Percentiles rank a stretch among this genome's conserved stretches.
Evolutionary conservation across 2,113 vertebrate species (phyloP).

Genomic region (Heterotis niloticus): DNA sequence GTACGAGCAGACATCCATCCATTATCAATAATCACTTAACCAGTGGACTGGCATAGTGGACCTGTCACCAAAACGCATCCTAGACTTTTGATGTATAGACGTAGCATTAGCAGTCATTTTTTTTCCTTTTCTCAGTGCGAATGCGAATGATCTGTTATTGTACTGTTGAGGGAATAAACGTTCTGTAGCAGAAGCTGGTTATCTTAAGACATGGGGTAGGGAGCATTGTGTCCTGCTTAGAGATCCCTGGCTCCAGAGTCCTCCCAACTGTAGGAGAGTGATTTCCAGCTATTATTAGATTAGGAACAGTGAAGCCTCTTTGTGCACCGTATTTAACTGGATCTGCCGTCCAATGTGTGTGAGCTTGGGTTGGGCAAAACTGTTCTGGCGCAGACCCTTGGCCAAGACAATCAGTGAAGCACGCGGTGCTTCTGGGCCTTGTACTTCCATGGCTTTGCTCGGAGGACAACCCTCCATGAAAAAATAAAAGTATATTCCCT

Average conservation of each 20-base stretch:
- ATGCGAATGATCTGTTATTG: neutral
- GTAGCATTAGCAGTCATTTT: too few species aligned
- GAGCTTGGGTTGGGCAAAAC: conserved; percentile 51
- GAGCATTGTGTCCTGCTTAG: conserved; percentile 35
- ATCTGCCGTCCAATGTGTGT: conserved; percentile 63
- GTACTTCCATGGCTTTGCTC: conserved; percentile 1
- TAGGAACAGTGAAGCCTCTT: conserved; percentile 73
- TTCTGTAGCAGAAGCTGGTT: neutral
- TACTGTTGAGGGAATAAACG: neutral
- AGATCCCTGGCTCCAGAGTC: conserved; percentile 36
- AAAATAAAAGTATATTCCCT: too few species aligned
- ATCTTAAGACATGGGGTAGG: neutral
- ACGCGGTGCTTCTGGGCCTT: conserved; percentile 31
- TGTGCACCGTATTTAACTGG: conserved; percentile 69
- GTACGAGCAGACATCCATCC: too few species aligned
- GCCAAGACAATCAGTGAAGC: too few species aligned
- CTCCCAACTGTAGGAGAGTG: conserved; percentile 37
- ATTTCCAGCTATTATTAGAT: conserved; percentile 66
- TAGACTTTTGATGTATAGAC: too few species aligned
- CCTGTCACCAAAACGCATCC: too few species aligned
- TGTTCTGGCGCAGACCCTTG: conserved; percentile 23
- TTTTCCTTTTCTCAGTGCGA: neutral
- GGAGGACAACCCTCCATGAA: neutral
- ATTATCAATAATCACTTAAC: too few species aligned
- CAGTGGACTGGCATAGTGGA: too few species aligned